Conservation (phyloP, 2,797 vertebrate genomes). For the Neosalanx taihuensis region DNA sequence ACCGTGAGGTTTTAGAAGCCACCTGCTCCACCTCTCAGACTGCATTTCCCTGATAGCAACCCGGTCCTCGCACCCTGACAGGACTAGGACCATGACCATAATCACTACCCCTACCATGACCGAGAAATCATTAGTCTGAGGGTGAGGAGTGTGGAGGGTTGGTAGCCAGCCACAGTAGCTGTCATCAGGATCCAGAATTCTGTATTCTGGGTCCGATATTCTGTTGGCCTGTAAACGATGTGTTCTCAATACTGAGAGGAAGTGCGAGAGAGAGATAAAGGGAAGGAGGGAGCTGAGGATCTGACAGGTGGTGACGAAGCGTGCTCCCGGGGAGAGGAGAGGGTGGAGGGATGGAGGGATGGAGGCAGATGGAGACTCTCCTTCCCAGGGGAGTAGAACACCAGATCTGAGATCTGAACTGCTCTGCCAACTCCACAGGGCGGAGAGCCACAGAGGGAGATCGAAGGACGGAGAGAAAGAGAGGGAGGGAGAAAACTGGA, state of each 20-base stretch:
- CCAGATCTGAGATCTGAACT: slow-evolving; percentile 52
- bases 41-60: too few relatives aligned
- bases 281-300: slow-evolving; percentile 26
- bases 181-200: too few relatives aligned
- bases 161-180: too few relatives aligned
- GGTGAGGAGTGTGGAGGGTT: too few relatives aligned
- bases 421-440: slow-evolving; percentile 38
- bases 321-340: slow-evolving; percentile 45
- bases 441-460: slow-evolving; percentile 31
- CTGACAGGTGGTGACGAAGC: slow-evolving; percentile 69
- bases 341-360: slow-evolving; percentile 17
- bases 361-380: slow-evolving; percentile 64
- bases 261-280: slow-evolving; percentile 10
- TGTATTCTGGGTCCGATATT: too few relatives aligned
- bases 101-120: too few relatives aligned
- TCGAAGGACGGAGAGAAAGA: slow-evolving; percentile 16
- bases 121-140: too few relatives aligned
- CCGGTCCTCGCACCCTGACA: too few relatives aligned
- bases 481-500: slow-evolving; percentile 12
- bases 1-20: not conserved
- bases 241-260: not conserved
- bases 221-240: too few relatives aligned
- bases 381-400: slow-evolving; percentile 53
- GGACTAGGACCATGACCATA: not conserved
- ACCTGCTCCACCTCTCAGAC: not conserved